Evolutionary conservation across 2,888 invertebrate species (phyloP), one percentile per base, ranked within the genome.

Genomic region (Folsomia candida): DNA sequence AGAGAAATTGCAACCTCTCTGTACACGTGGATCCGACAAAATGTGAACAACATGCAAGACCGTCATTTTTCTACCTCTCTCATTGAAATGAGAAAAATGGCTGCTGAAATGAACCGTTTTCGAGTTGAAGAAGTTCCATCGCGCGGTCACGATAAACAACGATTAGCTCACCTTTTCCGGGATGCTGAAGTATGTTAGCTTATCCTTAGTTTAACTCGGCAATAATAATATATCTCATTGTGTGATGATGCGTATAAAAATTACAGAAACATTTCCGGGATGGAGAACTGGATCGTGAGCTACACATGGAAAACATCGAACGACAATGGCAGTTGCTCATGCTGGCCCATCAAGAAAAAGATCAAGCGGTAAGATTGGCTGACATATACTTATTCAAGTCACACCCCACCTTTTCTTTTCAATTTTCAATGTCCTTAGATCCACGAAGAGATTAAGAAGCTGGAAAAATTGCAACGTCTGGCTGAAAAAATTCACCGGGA

Each of bases 11-110:
- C 96, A 27, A 90, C 90, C 73, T 88, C 89, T 78, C 89, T 97
- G 78, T 91, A 94, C 80, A 88, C 91, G 81, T 97, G 97, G 97
- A 90, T 96, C 82, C 89, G 92, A 80, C 94, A 97, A 85, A 92
- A 94, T 83, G 91, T 91, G 81, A 89, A 91, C 74, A 85, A 90
- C 78, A 90, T 93, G 90, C 88, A 91, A 85, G 93, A 94, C 83
- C 90, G 94, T 82, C 91, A 92, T 82, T 96, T 95, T 87, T 94
- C 97, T 79, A 88, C 91, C 80, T 94, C 94, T 78, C 87, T 97
- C 81, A 92, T 94, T 82, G 97, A 97, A 85, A 92, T 97, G 91
- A 95, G 95, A 86, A 94, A 95, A 85, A 86, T 97, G 82, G 89
- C 94, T 73, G 89, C 91, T 77, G 97, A 98, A 85, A 90, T 94